Percentiles rank a stretch among this genome's conserved stretches.
These are phyloP conservation scores for Argopecten irradians DNA, from an alignment of 1,140 invertebrate species.

Conservation along the genomic window DNA sequence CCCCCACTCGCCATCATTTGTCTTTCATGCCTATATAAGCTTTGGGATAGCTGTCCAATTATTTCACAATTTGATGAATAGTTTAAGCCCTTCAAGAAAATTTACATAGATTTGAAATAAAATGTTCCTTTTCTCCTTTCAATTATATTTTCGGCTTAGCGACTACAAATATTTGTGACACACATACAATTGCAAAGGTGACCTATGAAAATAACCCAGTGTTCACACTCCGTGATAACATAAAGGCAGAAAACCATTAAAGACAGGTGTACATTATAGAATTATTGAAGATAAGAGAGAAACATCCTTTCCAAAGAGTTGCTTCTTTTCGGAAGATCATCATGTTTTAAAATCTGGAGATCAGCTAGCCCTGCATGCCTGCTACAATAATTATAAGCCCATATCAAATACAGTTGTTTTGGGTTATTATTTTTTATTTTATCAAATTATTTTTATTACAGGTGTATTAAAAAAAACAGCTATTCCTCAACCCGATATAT, in stretches of 20 bases:
- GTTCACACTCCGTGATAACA: not conserved
- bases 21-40: constrained; percentile 21
- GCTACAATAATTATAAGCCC: too few relatives aligned
- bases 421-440: too few relatives aligned
- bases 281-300: not conserved
- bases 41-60: not conserved
- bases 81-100: not conserved
- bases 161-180: constrained; percentile 12
- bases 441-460: too few relatives aligned
- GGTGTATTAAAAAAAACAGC: too few relatives aligned
- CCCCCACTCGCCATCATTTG: not conserved
- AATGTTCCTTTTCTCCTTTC: not conserved
- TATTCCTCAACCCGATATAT: too few relatives aligned
- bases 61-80: not conserved
- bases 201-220: not conserved
- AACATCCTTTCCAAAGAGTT: not conserved
- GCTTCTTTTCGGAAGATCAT: too few relatives aligned
- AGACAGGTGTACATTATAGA: not conserved
- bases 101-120: constrained; percentile 7
- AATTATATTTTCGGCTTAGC: not conserved
- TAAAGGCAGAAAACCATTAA: not conserved
- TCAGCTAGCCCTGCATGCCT: too few relatives aligned
- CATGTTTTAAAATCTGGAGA: too few relatives aligned
- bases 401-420: too few relatives aligned
- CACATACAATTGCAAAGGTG: not conserved